These are phyloP conservation scores for Pharmacophagus antenor DNA, from an alignment of 2,888 invertebrate genomes.

Conservation along the genomic window DNA sequence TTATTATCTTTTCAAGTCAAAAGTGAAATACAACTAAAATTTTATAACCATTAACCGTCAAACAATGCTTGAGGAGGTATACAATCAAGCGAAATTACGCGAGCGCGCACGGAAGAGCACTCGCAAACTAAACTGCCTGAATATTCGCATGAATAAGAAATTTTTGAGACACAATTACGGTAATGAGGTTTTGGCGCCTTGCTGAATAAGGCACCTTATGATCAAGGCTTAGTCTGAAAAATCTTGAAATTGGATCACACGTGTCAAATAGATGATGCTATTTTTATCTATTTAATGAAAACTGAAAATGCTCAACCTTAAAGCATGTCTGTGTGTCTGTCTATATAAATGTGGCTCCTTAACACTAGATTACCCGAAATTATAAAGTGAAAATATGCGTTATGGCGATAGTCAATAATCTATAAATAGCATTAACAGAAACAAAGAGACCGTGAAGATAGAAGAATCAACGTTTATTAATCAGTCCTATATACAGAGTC, in stretches of 20 bases:
- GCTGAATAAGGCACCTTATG: conserved; percentile 15
- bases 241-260: neutral
- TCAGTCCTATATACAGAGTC: too few relatives aligned
- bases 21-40: neutral
- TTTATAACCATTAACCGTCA: conserved; percentile 2
- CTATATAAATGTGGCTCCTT: too few relatives aligned
- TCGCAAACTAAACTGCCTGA: conserved; percentile 15
- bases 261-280: neutral
- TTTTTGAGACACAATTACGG: conserved; percentile 22
- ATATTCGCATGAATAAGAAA: conserved; percentile 23
- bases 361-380: too few relatives aligned
- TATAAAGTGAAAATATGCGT: too few relatives aligned
- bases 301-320: too few relatives aligned
- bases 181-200: conserved; percentile 18
- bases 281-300: too few relatives aligned
- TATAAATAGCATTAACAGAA: too few relatives aligned
- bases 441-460: too few relatives aligned
- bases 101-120: conserved; percentile 9
- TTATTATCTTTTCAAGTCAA: neutral
- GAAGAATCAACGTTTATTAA: too few relatives aligned
- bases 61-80: conserved; percentile 14
- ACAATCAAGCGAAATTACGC: conserved; percentile 15
- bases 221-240: conserved; percentile 9
- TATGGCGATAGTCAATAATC: too few relatives aligned
- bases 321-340: too few relatives aligned